Evolutionary conservation across 2,888 invertebrate genomes (phyloP).

Genomic region (Ferrisia virgata): DNA sequence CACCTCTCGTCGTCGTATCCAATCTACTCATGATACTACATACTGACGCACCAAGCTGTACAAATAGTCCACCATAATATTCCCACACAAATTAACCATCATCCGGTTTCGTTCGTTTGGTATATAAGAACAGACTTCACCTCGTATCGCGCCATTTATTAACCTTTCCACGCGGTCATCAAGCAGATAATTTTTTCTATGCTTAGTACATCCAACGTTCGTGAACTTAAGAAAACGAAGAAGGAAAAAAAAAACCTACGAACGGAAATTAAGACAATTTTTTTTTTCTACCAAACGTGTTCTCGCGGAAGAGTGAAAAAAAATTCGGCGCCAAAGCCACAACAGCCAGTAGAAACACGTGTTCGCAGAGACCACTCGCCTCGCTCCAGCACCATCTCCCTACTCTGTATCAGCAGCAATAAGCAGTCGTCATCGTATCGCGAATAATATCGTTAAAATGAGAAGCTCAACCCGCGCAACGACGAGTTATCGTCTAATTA

Average conservation of each 20-base stretch:
- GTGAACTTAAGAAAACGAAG: not conserved
- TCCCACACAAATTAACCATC: slow-evolving; percentile 31
- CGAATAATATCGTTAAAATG: not conserved
- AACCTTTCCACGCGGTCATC: slow-evolving; percentile 7
- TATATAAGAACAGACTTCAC: not conserved
- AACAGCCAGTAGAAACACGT: not conserved
- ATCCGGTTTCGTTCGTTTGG: slow-evolving; percentile 21
- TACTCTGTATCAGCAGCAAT: too few species aligned
- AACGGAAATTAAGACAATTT: not conserved
- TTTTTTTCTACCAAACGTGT: not conserved
- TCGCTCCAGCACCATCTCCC: not conserved
- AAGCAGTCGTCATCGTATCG: not conserved
- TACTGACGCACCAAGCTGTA: not conserved
- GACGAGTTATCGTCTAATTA: not conserved
- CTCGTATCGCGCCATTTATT: slow-evolving; percentile 9
- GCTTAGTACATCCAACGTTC: too few species aligned
- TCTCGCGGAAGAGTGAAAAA: not conserved
- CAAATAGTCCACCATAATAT: slow-evolving; percentile 21
- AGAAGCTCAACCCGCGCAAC: not conserved
- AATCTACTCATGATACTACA: not conserved
- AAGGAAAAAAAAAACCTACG: not conserved
- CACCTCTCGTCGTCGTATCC: not conserved
- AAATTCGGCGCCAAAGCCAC: not conserved
- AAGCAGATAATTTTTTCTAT: not conserved
- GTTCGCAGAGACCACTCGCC: not conserved